Evolutionary conservation across 2,797 vertebrate genomes (phyloP), one percentile per base, ranked within the genome.

Genomic region (Neoniphon sammara): DNA sequence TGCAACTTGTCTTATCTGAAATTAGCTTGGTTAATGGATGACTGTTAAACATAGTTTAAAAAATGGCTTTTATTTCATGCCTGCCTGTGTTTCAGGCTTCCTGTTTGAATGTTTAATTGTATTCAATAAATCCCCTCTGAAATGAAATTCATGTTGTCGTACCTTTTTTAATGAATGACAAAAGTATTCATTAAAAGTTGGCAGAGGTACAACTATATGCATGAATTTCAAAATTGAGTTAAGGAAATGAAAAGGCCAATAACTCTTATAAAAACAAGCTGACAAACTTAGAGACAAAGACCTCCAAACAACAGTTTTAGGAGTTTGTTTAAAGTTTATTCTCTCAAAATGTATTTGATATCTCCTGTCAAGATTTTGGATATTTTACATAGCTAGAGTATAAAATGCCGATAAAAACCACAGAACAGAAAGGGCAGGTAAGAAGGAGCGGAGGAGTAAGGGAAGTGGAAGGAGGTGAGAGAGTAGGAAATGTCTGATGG

Each of bases 391-490:
- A 70, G 78, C 80, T 81, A 71, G 77, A 92, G 86, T 94, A 93
- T 76, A 92, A 93, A 93, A 93, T 86, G 87, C 86, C 86, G 83
- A 83, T 88, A 89, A 85, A 91, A 93, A 90, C 86, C 90, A 89
- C 83, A 25, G 62, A 88, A 83, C 59, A 70, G 78, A 85, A 80
- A 84, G 66, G 42, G 72, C 66, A 70, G 71, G 59, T 62, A 56
- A 77, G 66, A 75, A 68, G 71, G 66, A 68, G 82, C 78, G 74
- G 65, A 71, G 55, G 63, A 74, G 49, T 58, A 55, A 75, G 82
- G 53, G 20, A 59, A 68, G 85, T 82, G 70, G 74, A 61, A 27
- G 44, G 57, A 75, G 42, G 82, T 84, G 82, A 77, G 47, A 0
- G 44, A 76, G 49, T 14, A 53, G 66, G 57, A 68, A 44, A 76